phyloP scores from a whole-genome alignment of 2,113 vertebrate species.

The Sylvietta virens region DNA sequence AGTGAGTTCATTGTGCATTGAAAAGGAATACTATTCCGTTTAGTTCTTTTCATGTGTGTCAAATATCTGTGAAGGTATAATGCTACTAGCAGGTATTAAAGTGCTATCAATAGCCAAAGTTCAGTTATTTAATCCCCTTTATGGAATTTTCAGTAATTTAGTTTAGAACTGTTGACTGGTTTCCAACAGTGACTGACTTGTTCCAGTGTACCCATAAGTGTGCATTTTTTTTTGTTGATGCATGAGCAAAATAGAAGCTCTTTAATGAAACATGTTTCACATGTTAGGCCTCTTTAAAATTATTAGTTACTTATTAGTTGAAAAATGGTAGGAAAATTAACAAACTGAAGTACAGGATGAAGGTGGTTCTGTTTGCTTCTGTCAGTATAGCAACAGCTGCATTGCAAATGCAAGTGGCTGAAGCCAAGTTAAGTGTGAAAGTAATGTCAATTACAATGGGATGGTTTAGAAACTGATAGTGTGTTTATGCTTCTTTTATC shows the following conservation, averaged over 20 bases:
- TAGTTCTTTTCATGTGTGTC: background rate
- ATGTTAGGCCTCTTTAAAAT: accelerated
- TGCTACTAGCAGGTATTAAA: background rate
- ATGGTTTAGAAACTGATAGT: background rate
- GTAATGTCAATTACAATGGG: background rate
- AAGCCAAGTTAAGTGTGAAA: background rate
- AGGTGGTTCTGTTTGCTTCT: background rate
- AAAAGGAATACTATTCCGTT: background rate
- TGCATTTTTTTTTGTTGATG: background rate
- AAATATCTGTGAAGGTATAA: background rate
- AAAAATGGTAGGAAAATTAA: background rate
- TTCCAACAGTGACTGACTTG: background rate
- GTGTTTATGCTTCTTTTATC: background rate
- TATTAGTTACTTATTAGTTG: background rate
- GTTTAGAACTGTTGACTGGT: background rate
- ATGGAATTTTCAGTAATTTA: background rate
- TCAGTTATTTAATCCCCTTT: background rate
- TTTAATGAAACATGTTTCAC: background rate
- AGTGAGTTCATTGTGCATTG: background rate
- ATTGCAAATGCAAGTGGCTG: background rate
- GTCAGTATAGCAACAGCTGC: background rate
- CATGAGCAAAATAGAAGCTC: background rate
- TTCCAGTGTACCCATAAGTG: background rate
- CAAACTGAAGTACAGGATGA: background rate
- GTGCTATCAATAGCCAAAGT: background rate